Evolutionary conservation across 2,888 invertebrate species (phyloP).

Genomic region (Ichneumoninae sp.): DNA sequence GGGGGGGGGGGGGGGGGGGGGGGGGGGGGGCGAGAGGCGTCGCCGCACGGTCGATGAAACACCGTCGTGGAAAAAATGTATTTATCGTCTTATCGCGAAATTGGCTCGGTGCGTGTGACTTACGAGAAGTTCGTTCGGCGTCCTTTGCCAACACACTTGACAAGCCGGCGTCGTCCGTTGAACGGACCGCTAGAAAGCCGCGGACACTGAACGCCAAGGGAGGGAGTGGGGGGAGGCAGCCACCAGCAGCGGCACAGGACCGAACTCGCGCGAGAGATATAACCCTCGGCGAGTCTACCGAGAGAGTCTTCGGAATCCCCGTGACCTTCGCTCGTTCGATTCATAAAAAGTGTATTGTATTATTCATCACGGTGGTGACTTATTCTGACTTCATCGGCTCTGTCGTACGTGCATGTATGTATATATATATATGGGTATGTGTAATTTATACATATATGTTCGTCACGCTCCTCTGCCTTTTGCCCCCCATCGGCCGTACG

Average conservation of each 20-base stretch:
- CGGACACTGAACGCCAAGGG: slow-evolving; percentile 16
- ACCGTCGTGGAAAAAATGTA: background rate
- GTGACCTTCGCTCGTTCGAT: slow-evolving; percentile 55
- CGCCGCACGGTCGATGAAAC: background rate
- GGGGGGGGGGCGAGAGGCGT: background rate
- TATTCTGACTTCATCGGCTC: slow-evolving; percentile 6
- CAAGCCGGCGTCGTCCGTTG: slow-evolving; percentile 49
- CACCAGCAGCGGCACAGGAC: background rate
- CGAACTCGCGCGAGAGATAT: slow-evolving; percentile 14
- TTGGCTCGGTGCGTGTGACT: background rate
- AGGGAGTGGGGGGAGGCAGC: background rate
- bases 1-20: too few species aligned
- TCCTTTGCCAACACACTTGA: slow-evolving; percentile 10
- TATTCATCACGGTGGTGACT: slow-evolving; percentile 24
- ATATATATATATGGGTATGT: background rate
- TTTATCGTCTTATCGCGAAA: background rate
- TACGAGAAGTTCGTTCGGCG: slow-evolving; percentile 8
- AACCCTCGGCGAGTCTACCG: slow-evolving; percentile 46
- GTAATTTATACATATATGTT: background rate
- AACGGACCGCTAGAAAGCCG: slow-evolving; percentile 30
- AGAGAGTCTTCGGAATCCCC: slow-evolving; percentile 35
- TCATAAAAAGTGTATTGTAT: slow-evolving; percentile 18
- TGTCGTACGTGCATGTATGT: background rate
- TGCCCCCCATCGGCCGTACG: background rate
- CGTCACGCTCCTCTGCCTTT: background rate